Evolutionary conservation across 2,888 invertebrate species (phyloP), one percentile per base, ranked within the genome.

Genomic region (Acanthosepion esculentum): DNA sequence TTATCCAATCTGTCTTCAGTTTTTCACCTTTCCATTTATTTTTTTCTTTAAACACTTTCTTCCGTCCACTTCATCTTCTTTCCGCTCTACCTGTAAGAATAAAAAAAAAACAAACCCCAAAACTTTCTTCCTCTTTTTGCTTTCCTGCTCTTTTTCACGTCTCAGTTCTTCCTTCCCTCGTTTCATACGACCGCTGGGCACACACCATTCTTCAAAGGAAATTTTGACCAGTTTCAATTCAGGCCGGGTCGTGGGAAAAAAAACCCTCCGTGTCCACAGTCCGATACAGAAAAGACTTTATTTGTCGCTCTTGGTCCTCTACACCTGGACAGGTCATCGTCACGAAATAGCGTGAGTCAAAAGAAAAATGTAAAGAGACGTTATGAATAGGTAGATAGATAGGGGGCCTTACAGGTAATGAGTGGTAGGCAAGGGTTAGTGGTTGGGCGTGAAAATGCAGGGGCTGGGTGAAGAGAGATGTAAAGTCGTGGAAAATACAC

Each of bases 321-420:
- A n/a, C 78, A 78, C 78, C 78, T 78, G 78, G 78, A 78, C n/a
- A 78, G 33, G 78, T 33, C n/a, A 78, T 78, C 78, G 78, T 78
- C 78, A 78, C 78, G 78, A 78, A 78, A 78, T 78, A 78, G 78
- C 78, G 78, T 78, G 78, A 78, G 78, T 78, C 15, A 78, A 78
- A 78, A 18, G 15, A 18, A 78, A n/a, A 78, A 78, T 33, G n/a
- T 15, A 78, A 33, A n/a, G 10, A n/a, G 78, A 33, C 5, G n/a
- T 23, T 59, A 59, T n/a, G n/a, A 78, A 78, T 78, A 18, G 78
- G 78, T 33, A 33, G n/a, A 18, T 78, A n/a, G 12, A n/a, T 33
- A 78, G 78, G n/a, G 78, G 78, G n/a, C 78, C 10, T 12, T 15
- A 78, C 78, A 2, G 12, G n/a, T 78, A 78, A n/a, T 78, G 12